Base-by-base conservation (phyloP, 92 coral and sea anemone species). In the Actinostola sp. region DNA sequence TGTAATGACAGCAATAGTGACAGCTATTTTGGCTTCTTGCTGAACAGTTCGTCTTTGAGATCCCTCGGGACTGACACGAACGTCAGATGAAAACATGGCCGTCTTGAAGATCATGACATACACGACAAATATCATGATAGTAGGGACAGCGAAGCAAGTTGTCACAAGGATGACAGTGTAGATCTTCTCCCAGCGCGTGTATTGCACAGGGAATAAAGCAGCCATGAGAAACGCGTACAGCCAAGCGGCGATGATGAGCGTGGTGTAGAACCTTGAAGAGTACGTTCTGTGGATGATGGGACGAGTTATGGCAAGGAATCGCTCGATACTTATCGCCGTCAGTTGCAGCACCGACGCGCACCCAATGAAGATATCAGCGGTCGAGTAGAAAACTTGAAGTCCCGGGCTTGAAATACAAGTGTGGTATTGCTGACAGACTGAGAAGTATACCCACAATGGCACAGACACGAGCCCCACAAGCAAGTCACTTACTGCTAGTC, bases 271-370 rank as follows among this genome's bases (percentile, higher is more conserved):
- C 44, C 79, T 59, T 39, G 82, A 58, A 0, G 87, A 75, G 31
- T 88, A 85, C 3, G 86, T 71, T 48, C 97, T 77, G 36, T 90
- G 97, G 39, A 52, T 81, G 35, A 90, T 79, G 2, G 97, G 98
- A 45, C 92, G 87, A 0, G 96, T 85, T 34, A 93, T 86, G 6
- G 96, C 93, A 48, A 93, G 38, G 71, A 81, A 93, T 6, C 98
- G 84, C 63, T 93, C 98, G 14, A 90, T 75, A 51, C 98, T 90
- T 67, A 93, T 93, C 26, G 98, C 98, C n/a, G 98, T 90, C 8
- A 93, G 81, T 64, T 93, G 98, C 33, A 93, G 76, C 24, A 93
- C 83, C 17, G 98, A 93, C 42, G 98, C 96, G 49, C 91, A 85
- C 21, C 98, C 93, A 8, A 80, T 76, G 49, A 93, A 87, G 19